phyloP scores from a whole-genome alignment of 53 echinoderm and acorn worm genomes.

The Echinarachnius parma region DNA sequence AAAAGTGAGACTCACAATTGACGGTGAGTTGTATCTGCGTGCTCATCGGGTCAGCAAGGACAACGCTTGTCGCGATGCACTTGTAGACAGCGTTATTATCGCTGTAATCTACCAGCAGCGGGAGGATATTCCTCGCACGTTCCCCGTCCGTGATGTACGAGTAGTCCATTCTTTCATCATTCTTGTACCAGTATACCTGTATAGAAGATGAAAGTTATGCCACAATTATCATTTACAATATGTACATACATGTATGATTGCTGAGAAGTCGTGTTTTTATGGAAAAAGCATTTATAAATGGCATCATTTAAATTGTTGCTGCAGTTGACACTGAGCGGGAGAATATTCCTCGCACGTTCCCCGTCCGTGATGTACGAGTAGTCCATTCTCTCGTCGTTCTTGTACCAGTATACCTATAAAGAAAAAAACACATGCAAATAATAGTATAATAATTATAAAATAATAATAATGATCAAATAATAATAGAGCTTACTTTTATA shows the following conservation, averaged over 20 bases:
- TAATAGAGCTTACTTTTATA: too few species aligned
- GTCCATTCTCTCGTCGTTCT: slow-evolving; percentile 83
- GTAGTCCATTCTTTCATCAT: slow-evolving; percentile 81
- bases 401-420: slow-evolving; percentile 85
- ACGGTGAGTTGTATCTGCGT: slow-evolving; percentile 64
- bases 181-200: slow-evolving; percentile 92
- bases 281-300: slow-evolving; percentile 67
- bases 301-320: slow-evolving; percentile 81
- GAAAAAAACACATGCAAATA: too few species aligned
- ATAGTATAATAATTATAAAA: too few species aligned
- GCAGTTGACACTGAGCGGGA: slow-evolving; percentile 63
- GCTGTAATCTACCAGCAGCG: slow-evolving; percentile 60
- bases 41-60: slow-evolving; percentile 57
- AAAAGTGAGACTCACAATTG: slow-evolving; percentile 63
- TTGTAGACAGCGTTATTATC: slow-evolving; percentile 77
- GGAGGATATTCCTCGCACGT: slow-evolving; percentile 61
- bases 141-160: slow-evolving; percentile 77
- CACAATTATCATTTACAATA: too few species aligned
- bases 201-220: too few species aligned
- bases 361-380: slow-evolving; percentile 83
- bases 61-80: slow-evolving; percentile 72
- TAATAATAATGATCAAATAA: too few species aligned
- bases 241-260: too few species aligned
- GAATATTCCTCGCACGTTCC: slow-evolving; percentile 53
- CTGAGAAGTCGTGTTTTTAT: too few species aligned